Evolutionary conservation across 37 sponge, comb jelly and placozoan species (phyloP).

Genomic region (Oopsacas minuta): DNA sequence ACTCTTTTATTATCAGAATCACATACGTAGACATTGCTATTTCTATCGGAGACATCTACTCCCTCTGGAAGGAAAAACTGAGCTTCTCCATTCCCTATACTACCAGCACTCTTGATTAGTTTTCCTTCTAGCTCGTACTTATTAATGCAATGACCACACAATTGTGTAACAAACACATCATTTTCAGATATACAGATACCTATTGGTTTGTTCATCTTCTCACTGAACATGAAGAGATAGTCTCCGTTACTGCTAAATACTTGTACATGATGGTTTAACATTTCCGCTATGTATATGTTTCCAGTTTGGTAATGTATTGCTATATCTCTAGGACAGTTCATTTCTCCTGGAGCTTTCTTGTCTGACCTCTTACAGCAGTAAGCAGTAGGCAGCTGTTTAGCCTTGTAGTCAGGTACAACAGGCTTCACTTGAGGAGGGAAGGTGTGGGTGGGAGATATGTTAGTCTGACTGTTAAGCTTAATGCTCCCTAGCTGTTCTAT

Average conservation of each 20-base stretch:
- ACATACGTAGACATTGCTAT: not conserved
- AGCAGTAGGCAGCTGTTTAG: conserved; percentile 4
- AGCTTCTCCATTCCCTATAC: not conserved
- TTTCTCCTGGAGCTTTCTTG: conserved; percentile 10
- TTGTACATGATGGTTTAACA: not conserved
- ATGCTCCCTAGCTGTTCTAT: conserved; percentile 17
- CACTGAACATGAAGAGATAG: conserved; percentile 17
- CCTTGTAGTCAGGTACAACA: conserved; percentile 7
- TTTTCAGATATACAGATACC: not conserved
- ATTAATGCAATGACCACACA: not conserved
- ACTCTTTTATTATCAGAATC: conserved; percentile 1
- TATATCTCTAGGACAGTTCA: not conserved
- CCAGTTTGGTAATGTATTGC: not conserved
- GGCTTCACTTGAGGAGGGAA: conserved; percentile 10
- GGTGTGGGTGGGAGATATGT: not conserved
- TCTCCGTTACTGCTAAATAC: conserved; percentile 15
- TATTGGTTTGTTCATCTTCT: not conserved
- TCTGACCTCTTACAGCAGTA: not conserved
- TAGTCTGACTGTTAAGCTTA: conserved; percentile 12
- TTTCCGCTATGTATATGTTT: not conserved
- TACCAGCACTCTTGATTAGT: conserved; percentile 17
- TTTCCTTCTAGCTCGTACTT: conserved; percentile 16
- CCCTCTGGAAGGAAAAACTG: not conserved
- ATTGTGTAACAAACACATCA: not conserved
- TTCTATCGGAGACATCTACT: conserved; percentile 2